Evolutionary conservation across 37 sponge, comb jelly and placozoan species (phyloP).

Genomic region (Axinella damicornis): DNA sequence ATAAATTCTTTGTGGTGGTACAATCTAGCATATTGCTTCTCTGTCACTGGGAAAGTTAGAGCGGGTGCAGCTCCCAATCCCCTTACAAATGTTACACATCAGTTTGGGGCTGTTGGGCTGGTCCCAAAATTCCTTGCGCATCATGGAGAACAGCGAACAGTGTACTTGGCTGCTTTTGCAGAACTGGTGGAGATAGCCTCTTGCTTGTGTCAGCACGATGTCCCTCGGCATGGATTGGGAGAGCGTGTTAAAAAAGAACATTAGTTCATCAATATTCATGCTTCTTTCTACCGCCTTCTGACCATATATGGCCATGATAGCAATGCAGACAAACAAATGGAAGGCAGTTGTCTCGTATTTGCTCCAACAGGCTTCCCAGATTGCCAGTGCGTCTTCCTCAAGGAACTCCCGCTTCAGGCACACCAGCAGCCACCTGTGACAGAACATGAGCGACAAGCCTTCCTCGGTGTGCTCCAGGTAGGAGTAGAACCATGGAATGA

Average conservation of each 20-base stretch:
- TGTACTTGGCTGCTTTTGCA: constrained; percentile 4
- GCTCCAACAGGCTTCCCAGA: constrained; percentile 90
- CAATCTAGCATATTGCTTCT: constrained; percentile 41
- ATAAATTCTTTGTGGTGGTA: too few relatives aligned
- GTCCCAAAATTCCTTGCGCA: constrained; percentile 51
- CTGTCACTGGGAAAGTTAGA: not conserved
- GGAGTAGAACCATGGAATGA: constrained; percentile 67
- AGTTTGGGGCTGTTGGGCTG: constrained; percentile 16
- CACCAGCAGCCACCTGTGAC: constrained; percentile 90
- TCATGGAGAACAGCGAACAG: constrained; percentile 36
- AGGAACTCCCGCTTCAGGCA: constrained; percentile 85
- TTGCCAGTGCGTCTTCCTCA: constrained; percentile 46
- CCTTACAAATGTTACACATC: constrained; percentile 28
- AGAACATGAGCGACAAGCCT: constrained; percentile 72
- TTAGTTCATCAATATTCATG: constrained; percentile 70
- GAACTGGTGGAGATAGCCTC: constrained; percentile 78
- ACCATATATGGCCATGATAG: constrained; percentile 88
- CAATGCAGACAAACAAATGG: constrained; percentile 80
- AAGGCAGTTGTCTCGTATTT: constrained; percentile 61
- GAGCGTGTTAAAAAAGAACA: constrained; percentile 74
- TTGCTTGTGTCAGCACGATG: constrained; percentile 77
- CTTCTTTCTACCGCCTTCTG: constrained; percentile 60
- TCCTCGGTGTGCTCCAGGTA: constrained; percentile 43
- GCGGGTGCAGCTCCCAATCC: constrained; percentile 18
- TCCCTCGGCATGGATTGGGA: constrained; percentile 68